These are phyloP conservation scores for Pempheris klunzingeri DNA, from an alignment of 2,797 vertebrate species.

Conservation along the genomic window DNA sequence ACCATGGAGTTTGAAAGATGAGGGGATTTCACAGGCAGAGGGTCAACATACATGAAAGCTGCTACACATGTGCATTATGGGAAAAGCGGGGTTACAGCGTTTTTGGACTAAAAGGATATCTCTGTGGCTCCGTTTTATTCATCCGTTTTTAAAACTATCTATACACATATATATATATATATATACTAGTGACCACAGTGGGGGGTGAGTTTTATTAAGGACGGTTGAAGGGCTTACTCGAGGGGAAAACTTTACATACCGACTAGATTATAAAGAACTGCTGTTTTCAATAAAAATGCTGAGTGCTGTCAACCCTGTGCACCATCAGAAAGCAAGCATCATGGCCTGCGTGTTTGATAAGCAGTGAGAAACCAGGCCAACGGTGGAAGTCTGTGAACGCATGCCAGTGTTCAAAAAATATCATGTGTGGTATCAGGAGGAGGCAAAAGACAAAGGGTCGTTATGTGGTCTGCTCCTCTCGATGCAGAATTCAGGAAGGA, in stretches of 20 bases:
- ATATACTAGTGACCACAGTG: background rate
- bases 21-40: background rate
- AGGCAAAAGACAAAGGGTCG: constrained; percentile 9
- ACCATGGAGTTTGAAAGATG: background rate
- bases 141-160: background rate
- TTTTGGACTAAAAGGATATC: background rate
- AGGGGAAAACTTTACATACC: no score
- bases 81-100: background rate
- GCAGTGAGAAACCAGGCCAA: background rate
- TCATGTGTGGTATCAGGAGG: constrained; percentile 24
- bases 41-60: background rate
- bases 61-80: background rate
- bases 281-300: constrained; percentile 1
- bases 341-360: background rate
- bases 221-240: background rate
- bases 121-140: background rate
- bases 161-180: no score
- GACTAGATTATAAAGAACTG: background rate
- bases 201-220: background rate
- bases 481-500: no score
- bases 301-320: background rate
- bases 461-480: constrained; percentile 2
- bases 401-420: background rate
- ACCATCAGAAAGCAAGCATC: background rate
- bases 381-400: background rate